Percentiles rank a stretch among this genome's conserved stretches.
phyloP scores from a whole-genome alignment of 2,888 invertebrate genomes.

The Trisateles emortualis region DNA sequence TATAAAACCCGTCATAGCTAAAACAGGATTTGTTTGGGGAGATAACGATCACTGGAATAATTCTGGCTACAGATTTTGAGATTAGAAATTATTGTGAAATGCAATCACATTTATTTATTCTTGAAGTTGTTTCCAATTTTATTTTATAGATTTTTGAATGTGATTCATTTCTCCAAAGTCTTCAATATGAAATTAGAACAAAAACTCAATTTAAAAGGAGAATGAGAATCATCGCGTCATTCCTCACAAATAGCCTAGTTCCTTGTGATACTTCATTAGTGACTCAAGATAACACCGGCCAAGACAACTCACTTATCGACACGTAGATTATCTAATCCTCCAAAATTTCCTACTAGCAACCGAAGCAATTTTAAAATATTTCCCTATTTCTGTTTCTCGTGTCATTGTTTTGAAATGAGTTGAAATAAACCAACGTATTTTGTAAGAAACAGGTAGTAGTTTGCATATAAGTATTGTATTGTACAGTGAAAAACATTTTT shows the following conservation, averaged over 20 bases:
- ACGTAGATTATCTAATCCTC: conserved; percentile 29
- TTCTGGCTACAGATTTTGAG: not conserved
- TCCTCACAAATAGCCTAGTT: conserved; percentile 35
- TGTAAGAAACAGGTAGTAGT: not conserved
- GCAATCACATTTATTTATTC: not conserved
- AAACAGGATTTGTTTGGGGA: conserved; percentile 5
- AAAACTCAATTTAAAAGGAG: no score
- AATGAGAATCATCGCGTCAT: conserved; percentile 8
- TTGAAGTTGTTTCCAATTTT: not conserved
- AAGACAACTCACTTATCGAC: conserved; percentile 28
- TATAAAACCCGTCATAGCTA: conserved; percentile 13
- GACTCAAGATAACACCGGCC: conserved; percentile 26
- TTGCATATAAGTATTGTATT: not conserved
- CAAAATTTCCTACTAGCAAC: conserved; percentile 4
- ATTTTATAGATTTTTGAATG: not conserved
- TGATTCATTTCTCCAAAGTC: no score
- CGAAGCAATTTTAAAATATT: not conserved
- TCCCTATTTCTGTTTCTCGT: conserved; percentile 4
- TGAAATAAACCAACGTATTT: not conserved
- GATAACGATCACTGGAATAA: conserved; percentile 6
- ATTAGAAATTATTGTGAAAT: not conserved
- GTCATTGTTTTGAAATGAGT: not conserved
- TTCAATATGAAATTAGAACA: no score
- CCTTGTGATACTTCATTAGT: conserved; percentile 18
- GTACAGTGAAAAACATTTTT: no score